These are phyloP conservation scores for Alfaro cultratus DNA, from an alignment of 2,797 vertebrate genomes.

Conservation along the genomic window DNA sequence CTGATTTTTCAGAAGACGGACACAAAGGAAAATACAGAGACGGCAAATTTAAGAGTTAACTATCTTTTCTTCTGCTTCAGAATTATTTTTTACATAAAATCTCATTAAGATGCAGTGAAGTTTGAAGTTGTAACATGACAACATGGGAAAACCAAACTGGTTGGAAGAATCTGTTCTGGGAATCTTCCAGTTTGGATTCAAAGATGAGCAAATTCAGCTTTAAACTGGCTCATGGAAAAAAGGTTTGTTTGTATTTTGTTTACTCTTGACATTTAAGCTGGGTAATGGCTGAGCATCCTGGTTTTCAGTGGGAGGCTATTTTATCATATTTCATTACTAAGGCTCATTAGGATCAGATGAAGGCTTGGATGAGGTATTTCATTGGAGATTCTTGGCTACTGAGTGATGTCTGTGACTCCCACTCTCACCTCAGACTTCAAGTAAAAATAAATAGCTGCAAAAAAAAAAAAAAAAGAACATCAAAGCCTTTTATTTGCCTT, in stretches of 20 bases:
- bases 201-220: conserved; percentile 4
- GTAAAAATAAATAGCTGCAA: conserved; percentile 40
- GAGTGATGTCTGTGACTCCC: conserved; percentile 63
- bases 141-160: not conserved
- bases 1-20: not conserved
- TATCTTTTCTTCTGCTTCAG: not conserved
- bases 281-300: conserved; percentile 39
- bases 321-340: conserved; percentile 72
- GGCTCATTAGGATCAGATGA: conserved; percentile 72
- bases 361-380: conserved; percentile 51
- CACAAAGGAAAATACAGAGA: not conserved
- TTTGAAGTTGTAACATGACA: conserved; percentile 3
- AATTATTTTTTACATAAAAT: not conserved
- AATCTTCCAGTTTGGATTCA: conserved; percentile 16
- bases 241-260: conserved; percentile 54
- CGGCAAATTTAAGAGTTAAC: no score
- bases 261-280: conserved; percentile 64
- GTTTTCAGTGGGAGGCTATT: conserved; percentile 54
- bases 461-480: conserved; percentile 47
- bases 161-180: not conserved
- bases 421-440: conserved; percentile 54
- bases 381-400: conserved; percentile 42
- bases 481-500: conserved; percentile 74
- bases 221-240: conserved; percentile 2
- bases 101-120: conserved; percentile 4